These are phyloP conservation scores for Masticophis lateralis DNA, from an alignment of 2,797 vertebrate genomes.

Conservation along the genomic window DNA sequence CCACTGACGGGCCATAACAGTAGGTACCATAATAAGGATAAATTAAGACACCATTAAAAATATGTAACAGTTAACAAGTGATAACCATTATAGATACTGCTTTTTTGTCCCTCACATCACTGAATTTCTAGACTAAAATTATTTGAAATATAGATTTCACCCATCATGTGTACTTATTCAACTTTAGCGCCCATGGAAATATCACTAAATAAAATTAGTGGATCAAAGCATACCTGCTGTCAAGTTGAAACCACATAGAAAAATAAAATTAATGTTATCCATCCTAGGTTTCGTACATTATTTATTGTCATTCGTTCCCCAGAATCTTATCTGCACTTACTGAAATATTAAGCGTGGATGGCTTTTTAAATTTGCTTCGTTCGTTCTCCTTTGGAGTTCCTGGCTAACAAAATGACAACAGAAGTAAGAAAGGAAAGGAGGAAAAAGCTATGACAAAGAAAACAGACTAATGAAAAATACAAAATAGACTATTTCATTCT, in stretches of 20 bases:
- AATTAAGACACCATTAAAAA: background rate
- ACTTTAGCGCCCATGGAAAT: background rate
- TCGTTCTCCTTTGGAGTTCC: slow-evolving; percentile 7
- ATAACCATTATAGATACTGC: background rate
- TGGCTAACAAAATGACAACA: background rate
- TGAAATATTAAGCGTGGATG: slow-evolving; percentile 6
- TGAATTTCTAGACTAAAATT: background rate
- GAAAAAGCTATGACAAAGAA: background rate
- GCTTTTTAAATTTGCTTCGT: background rate
- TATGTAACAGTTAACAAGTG: background rate
- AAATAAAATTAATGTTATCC: background rate
- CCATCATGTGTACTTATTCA: background rate
- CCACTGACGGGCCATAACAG: no score
- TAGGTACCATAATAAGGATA: background rate
- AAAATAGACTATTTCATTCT: background rate
- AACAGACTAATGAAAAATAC: background rate
- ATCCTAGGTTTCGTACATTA: background rate
- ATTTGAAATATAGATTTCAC: background rate
- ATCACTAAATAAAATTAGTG: background rate
- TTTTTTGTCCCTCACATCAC: background rate
- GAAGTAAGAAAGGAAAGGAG: background rate
- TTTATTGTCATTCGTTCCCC: background rate
- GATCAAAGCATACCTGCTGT: background rate
- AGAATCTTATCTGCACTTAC: slow-evolving; percentile 22
- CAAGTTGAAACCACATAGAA: background rate